Percentiles rank a stretch among this genome's conserved stretches.
Conservation (phyloP, 2,797 vertebrate genomes). For the Crocidura indochinensis region DNA sequence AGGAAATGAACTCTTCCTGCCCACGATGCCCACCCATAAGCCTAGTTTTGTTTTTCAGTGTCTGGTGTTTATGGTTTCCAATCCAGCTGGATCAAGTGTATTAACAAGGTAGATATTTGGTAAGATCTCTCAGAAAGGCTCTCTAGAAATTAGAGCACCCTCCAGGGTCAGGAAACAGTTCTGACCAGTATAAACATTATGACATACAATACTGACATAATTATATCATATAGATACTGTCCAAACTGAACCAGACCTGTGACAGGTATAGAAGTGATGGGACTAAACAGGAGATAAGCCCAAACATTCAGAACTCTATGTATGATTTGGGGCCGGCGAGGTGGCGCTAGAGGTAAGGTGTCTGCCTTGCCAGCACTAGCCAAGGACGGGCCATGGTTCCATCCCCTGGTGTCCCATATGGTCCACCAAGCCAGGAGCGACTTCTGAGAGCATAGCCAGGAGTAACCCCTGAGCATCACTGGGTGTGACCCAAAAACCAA, state of each 20-base stretch:
- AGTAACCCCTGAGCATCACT: no score
- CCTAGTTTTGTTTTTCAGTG: not conserved
- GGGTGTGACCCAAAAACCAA: no score
- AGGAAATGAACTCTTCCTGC: not conserved
- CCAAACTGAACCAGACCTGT: not conserved
- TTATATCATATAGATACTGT: not conserved
- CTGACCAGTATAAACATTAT: not conserved
- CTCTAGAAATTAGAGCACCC: not conserved
- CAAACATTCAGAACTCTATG: conserved; percentile 43
- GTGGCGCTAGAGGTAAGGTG: no score
- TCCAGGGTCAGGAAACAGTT: not conserved
- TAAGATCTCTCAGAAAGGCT: not conserved
- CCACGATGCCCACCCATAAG: not conserved
- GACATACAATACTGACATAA: no score
- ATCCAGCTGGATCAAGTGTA: not conserved
- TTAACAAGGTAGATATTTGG: not conserved
- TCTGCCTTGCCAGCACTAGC: no score
- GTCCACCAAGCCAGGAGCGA: no score
- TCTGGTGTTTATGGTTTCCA: not conserved
- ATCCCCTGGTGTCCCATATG: no score
- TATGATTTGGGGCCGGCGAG: no score
- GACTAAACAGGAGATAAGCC: not conserved
- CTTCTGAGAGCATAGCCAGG: no score
- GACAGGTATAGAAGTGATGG: not conserved
- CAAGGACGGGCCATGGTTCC: no score